Evolutionary conservation across 2,888 invertebrate species (phyloP).

Genomic region (Agrilus mali): DNA sequence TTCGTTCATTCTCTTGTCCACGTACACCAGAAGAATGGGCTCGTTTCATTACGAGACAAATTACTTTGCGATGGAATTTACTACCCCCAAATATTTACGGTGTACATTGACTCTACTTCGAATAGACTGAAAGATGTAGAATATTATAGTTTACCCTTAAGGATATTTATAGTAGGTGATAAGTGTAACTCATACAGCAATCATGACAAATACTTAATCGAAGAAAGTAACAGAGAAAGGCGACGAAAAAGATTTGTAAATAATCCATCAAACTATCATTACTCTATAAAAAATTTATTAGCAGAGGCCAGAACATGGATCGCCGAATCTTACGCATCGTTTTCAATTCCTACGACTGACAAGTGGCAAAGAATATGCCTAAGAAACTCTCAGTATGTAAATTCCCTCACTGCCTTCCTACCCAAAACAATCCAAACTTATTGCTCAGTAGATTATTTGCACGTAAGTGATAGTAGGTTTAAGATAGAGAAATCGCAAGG

Average conservation of each 20-base stretch:
- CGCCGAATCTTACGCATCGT: conserved; percentile 75
- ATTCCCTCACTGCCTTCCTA: conserved; percentile 64
- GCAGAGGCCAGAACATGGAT: conserved; percentile 75
- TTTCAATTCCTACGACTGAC: conserved; percentile 72
- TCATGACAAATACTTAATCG: conserved; percentile 32
- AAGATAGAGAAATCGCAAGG: conserved; percentile 63
- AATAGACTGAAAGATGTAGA: conserved; percentile 66
- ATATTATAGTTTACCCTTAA: conserved; percentile 68
- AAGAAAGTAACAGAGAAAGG: conserved; percentile 29
- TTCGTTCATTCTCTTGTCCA: conserved; percentile 68
- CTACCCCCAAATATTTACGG: conserved; percentile 74
- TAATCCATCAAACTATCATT: conserved; percentile 37
- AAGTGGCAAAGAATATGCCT: conserved; percentile 73
- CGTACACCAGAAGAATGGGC: conserved; percentile 62
- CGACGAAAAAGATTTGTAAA: conserved; percentile 9
- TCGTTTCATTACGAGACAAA: conserved; percentile 57
- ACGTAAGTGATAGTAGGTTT: conserved; percentile 62
- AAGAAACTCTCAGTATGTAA: conserved; percentile 65
- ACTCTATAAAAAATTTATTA: conserved; percentile 51
- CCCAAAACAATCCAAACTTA: conserved; percentile 59
- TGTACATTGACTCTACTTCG: conserved; percentile 77
- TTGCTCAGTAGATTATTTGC: conserved; percentile 65
- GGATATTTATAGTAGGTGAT: conserved; percentile 61
- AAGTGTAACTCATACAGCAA: conserved; percentile 53
- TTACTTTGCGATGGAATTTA: conserved; percentile 69